These are phyloP conservation scores for Spisula subtruncata DNA, from an alignment of 2,888 invertebrate genomes.

Conservation along the genomic window DNA sequence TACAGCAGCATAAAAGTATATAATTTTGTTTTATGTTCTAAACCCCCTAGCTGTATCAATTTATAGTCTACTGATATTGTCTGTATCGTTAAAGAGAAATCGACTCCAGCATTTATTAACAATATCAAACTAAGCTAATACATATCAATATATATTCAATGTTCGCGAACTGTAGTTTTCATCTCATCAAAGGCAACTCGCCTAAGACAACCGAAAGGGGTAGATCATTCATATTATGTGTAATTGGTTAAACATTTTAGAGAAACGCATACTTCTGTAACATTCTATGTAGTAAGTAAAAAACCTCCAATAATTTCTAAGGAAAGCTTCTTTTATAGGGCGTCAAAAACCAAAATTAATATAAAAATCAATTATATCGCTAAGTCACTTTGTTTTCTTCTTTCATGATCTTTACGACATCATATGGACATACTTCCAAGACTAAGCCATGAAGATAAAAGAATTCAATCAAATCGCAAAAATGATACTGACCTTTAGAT, in stretches of 20 bases:
- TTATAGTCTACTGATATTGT: not conserved
- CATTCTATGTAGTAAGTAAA: too few relatives aligned
- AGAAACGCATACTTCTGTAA: too few relatives aligned
- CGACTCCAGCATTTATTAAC: not conserved
- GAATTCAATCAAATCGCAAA: too few relatives aligned
- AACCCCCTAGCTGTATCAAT: not conserved
- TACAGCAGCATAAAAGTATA: not conserved
- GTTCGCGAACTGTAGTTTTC: not conserved
- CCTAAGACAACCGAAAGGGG: not conserved
- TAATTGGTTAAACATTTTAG: too few relatives aligned
- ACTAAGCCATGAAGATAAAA: too few relatives aligned
- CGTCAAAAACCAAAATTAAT: too few relatives aligned
- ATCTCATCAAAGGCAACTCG: not conserved
- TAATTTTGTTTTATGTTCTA: not conserved
- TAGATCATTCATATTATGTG: not conserved
- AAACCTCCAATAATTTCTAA: too few relatives aligned
- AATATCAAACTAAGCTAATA: not conserved
- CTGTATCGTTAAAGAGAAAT: not conserved
- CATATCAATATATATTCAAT: not conserved
- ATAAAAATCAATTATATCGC: too few relatives aligned
- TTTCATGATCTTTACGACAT: too few relatives aligned
- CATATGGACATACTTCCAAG: too few relatives aligned
- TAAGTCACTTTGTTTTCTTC: too few relatives aligned
- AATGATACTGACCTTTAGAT: slow-evolving; percentile 80
- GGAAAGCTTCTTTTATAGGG: too few relatives aligned